Evolutionary conservation across 2,113 vertebrate species (phyloP), one percentile per base, ranked within the genome.

Genomic region (Myotis lucifugus): DNA sequence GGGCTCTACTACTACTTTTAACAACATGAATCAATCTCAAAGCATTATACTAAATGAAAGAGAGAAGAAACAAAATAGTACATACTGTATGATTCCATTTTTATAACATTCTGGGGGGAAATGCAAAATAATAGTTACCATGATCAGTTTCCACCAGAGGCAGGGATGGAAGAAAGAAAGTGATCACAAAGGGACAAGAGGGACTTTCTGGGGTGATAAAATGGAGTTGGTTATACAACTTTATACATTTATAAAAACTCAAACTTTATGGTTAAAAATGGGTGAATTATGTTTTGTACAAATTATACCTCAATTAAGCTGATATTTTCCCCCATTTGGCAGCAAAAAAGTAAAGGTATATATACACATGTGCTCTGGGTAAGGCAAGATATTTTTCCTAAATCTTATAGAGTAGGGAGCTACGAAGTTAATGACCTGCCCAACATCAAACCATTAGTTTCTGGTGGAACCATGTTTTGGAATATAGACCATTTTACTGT

Each of bases 31-130:
- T 88, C n/a, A 79, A 74, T 79, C 42, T 54, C 77, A 74, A 87
- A 94, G 54, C 23, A 93, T 79, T 67, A 83, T 32, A 27, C n/a
- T 94, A 85, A 77, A 37, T 81, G 27, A 95, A 89, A 83, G 21
- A 81, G 50, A 19, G 37, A 32, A 72, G 42, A 86, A 34, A 82
- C 48, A 84, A 85, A 88, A 88, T 1, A 82, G 37, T 52, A 67
- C 7, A 81, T 25, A 21, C 8, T 52, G 2, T 21, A 66, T 73
- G 37, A 90, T 72, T 86, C 19, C 54, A 90, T 61, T 87, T 61
- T 14, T 37, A 78, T 13, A 32, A 69, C 14, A 89, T 69, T 37
- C 46, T 25, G 79, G 29, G 70, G n/a, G 32, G 69, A 83, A 72
- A 14, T 50, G 40, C 15, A 92, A 92, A 94, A 87, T 46, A 64